Evolutionary conservation across 1,140 invertebrate species (phyloP).

Genomic region (Cydia pomonella): DNA sequence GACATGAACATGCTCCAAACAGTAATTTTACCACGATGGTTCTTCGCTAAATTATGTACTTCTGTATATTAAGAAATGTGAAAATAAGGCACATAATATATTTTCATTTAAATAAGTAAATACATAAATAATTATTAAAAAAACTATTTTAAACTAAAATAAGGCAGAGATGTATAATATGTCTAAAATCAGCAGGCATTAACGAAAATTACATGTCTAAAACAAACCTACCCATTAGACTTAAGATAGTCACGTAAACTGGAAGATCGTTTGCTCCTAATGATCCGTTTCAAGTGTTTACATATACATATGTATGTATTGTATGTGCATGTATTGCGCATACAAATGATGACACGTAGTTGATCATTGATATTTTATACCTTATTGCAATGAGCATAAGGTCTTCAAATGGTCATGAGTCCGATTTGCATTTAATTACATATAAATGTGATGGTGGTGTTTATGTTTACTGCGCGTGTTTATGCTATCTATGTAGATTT

Average conservation of each 20-base stretch:
- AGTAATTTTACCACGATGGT: too few relatives aligned
- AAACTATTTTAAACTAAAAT: too few relatives aligned
- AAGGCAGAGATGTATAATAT: too few relatives aligned
- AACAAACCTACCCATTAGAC: background rate
- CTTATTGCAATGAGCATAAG: background rate
- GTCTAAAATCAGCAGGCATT: too few relatives aligned
- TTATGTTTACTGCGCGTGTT: background rate
- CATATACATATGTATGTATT: too few relatives aligned
- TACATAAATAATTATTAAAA: too few relatives aligned
- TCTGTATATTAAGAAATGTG: too few relatives aligned
- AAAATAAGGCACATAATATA: too few relatives aligned
- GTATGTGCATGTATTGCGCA: background rate
- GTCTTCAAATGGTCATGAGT: background rate
- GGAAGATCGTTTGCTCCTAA: background rate
- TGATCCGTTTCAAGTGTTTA: conserved; percentile 1
- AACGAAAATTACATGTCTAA: background rate
- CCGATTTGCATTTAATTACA: background rate
- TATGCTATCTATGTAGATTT: background rate
- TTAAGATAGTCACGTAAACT: background rate
- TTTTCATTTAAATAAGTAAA: too few relatives aligned
- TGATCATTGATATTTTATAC: background rate
- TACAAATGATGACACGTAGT: background rate
- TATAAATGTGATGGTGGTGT: background rate
- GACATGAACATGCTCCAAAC: too few relatives aligned
- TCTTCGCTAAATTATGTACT: too few relatives aligned